These are phyloP conservation scores for Kradibia gibbosae DNA, from an alignment of 1,140 invertebrate species.

Conservation along the genomic window DNA sequence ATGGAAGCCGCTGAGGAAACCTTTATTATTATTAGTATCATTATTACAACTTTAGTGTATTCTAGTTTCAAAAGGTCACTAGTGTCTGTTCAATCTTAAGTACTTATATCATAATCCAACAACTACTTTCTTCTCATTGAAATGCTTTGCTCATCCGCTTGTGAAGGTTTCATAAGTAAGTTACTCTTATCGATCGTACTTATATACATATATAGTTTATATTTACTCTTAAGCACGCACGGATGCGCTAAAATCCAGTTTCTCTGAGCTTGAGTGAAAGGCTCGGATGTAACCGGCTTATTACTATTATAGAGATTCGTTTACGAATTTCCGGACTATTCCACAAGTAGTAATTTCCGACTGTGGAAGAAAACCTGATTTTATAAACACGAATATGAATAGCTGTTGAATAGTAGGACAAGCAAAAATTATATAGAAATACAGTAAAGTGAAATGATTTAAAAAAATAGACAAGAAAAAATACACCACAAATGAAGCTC, in stretches of 20 bases:
- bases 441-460: neutral
- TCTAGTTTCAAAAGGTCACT: too few relatives aligned
- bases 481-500: neutral
- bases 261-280: too few relatives aligned
- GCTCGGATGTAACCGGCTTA: conserved; percentile 45
- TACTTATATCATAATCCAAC: too few relatives aligned
- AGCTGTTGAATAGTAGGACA: neutral
- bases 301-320: conserved; percentile 64
- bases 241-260: neutral
- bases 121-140: neutral
- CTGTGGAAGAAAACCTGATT: conserved; percentile 61
- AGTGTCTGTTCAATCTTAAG: too few relatives aligned
- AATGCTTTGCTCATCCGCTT: neutral
- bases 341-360: conserved; percentile 68
- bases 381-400: conserved; percentile 44
- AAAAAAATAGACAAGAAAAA: neutral
- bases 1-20: too few relatives aligned
- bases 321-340: conserved; percentile 63
- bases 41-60: too few relatives aligned
- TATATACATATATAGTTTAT: neutral
- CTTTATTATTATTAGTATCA: too few relatives aligned
- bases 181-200: neutral
- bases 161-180: neutral
- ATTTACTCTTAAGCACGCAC: neutral
- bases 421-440: too few relatives aligned